Conservation (phyloP, 1,140 invertebrate species). For the Scaptomyza hsui region DNA sequence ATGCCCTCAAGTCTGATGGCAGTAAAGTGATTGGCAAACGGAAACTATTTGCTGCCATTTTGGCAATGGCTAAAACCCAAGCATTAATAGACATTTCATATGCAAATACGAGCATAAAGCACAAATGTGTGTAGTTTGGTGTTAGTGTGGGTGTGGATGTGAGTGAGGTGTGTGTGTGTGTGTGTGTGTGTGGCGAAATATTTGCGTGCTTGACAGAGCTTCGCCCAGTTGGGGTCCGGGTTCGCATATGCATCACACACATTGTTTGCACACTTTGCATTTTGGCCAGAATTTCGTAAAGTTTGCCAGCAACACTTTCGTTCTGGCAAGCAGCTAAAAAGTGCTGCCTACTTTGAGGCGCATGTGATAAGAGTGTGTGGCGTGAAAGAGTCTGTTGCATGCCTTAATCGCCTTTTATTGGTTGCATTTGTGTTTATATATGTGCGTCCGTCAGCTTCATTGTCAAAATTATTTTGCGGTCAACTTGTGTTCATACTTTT, state of each 20-base stretch:
- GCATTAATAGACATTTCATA: conserved; percentile 78
- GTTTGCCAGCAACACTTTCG: conserved; percentile 73
- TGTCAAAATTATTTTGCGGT: conserved; percentile 80
- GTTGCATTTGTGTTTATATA: conserved; percentile 24
- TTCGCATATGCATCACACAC: conserved; percentile 69
- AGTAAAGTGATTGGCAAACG: conserved; percentile 56
- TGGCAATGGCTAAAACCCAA: conserved; percentile 42
- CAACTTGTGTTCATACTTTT: conserved; percentile 78
- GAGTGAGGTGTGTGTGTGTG: conserved; percentile 13
- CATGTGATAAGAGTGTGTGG: conserved; percentile 6
- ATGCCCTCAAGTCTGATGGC: conserved; percentile 13
- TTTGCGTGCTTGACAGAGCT: conserved; percentile 48
- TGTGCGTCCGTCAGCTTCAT: conserved; percentile 63
- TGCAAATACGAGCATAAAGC: conserved; percentile 51
- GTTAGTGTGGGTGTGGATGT: neutral
- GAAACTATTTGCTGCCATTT: conserved; percentile 80
- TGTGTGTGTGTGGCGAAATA: conserved; percentile 40
- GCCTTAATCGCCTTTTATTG: conserved; percentile 72
- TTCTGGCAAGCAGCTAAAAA: conserved; percentile 66
- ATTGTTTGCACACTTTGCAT: conserved; percentile 82
- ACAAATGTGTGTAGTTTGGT: conserved; percentile 23
- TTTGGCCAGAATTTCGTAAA: conserved; percentile 73
- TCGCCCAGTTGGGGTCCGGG: conserved; percentile 36
- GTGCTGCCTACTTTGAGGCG: conserved; percentile 73
- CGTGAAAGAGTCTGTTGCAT: conserved; percentile 28